phyloP scores from a whole-genome alignment of 2,113 vertebrate genomes.

The Glaucomys volans region DNA sequence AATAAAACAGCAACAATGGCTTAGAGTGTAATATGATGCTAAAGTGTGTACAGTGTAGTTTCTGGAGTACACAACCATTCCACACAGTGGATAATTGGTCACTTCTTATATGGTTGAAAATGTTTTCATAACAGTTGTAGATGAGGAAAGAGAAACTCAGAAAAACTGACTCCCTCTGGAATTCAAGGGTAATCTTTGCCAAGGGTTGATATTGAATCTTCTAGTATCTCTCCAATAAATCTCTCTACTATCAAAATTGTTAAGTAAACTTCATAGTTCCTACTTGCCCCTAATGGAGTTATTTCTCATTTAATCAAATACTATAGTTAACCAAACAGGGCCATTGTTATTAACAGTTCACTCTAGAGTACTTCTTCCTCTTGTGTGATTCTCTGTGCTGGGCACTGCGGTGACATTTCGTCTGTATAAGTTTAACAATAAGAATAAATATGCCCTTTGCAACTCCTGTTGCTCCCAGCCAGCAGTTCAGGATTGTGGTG shows the following conservation, averaged over 20 bases:
- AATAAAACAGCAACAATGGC: neutral
- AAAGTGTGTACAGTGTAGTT: neutral
- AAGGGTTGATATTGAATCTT: neutral
- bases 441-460: neutral
- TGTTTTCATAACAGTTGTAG: neutral
- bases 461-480: neutral
- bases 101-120: neutral
- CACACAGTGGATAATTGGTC: neutral
- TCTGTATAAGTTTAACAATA: neutral
- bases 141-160: neutral
- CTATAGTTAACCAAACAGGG: neutral
- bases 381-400: neutral
- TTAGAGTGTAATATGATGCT: neutral
- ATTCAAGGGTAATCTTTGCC: neutral
- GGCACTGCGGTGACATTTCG: neutral
- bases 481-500: neutral
- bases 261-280: neutral
- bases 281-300: neutral
- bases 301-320: neutral
- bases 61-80: neutral
- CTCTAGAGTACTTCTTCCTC: neutral
- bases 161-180: neutral
- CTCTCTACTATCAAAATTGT: neutral
- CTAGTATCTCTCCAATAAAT: neutral
- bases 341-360: neutral